Evolutionary conservation across 1,140 invertebrate genomes (phyloP), one percentile per base, ranked within the genome.

Genomic region (Drosophila nannoptera): DNA sequence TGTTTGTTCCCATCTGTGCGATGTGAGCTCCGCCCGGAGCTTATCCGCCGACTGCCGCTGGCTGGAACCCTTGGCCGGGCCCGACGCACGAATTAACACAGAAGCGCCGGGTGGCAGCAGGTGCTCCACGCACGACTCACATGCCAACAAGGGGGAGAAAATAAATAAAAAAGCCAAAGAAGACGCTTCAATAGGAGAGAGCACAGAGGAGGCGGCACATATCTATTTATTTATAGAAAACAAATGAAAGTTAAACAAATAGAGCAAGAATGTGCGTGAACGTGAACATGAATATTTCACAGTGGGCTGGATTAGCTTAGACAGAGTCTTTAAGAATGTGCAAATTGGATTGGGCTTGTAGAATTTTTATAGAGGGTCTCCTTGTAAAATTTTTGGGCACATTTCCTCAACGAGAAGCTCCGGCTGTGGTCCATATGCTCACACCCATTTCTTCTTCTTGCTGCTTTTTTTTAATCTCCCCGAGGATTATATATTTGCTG

Each of bases 71-170:
- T 22, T 22, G 22, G 22, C 12, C n/a, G 81, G 62, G 67, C 61
- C 67, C 60, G 84, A 84, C 80, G 80, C 80, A 80, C 80, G 80
- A 80, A 83, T 83, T 83, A 83, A 73, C 80, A 83, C 68, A 61
- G 54, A 69, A 63, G 61, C 40, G 61, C 40, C 60, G 72, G 75
- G 69, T 50, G 35, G 67, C 59, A 48, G 80, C 80, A 84, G 80
- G 80, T 86, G 81, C 73, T 68, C 69, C 36, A 69, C 59, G 52
- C 80, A 74, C 80, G 80, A 74, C 75, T 62, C 76, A 83, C 80
- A 83, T 83, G 76, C 69, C 65, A 76, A 83, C 11, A 49, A 49
- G 29, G 61, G 49, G 45, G 14, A 38, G 12, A 22, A 50, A 49
- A 32, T 11, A 32, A n/a, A 9, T 9, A 48, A 49, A 33, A 7